Base-by-base conservation (phyloP, 1,140 invertebrate genomes). In the Limonius californicus region DNA sequence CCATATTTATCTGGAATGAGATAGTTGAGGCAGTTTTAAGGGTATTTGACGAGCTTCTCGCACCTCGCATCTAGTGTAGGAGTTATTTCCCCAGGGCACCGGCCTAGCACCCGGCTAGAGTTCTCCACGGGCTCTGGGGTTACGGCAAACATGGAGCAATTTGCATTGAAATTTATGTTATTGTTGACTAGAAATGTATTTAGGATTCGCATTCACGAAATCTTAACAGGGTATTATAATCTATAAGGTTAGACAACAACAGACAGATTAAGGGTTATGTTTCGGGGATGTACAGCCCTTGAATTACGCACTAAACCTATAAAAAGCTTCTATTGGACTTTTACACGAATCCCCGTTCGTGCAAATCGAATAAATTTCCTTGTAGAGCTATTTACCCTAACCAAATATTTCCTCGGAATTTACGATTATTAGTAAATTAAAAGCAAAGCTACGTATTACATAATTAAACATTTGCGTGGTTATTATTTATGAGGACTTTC, bases 161-260 rank as follows among this genome's bases (percentile, higher is more conserved):
- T 62, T 62, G 61, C 61, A 62, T 62, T 57, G 61, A 62, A 62
- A 62, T 62, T 62, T 62, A 62, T 62, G 61, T 62, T 62, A 62
- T 62, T 62, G 61, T 62, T 62, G 61, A 62, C 55, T 57, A 30
- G 27, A 57, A 57, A 57, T 57, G 32, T 57, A 57, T 57, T 57
- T 42, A 42, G 45, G 45, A 50, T 50, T 50, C 45, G 14, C 45
- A 45, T 50, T 50, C 45, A 50, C 45, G 14, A 50, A 50, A 50
- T 50, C 45, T 50, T 50, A 50, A 50, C 45, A 18, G 45, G 45
- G n/a, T 50, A 50, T 50, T 50, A 16, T 50, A 50, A 50, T 50
- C 16, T 50, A 19, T 16, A 18, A 50, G 45, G 45, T 50, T 50
- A 50, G n/a, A 45, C 42, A 45, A 45, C 42, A 45, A 45, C 42